These are phyloP conservation scores for Cottus gobio DNA, from an alignment of 2,113 vertebrate genomes.

Conservation along the genomic window DNA sequence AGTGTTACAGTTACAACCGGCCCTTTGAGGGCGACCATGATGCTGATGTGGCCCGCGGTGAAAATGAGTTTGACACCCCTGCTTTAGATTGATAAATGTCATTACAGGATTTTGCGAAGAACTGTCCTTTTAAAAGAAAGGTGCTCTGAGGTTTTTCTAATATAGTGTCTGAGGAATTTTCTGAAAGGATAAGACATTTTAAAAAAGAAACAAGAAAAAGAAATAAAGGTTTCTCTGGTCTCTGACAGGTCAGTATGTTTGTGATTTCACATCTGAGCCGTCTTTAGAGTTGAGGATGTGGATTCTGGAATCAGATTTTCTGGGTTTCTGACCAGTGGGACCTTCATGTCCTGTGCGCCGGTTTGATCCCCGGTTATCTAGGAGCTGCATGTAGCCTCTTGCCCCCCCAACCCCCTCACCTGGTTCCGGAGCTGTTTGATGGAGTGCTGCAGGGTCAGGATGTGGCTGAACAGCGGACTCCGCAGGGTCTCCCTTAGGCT, in stretches of 20 bases:
- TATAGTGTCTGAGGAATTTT: neutral
- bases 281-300: neutral
- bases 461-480: conserved; percentile 93
- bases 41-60: too few species aligned
- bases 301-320: too few species aligned
- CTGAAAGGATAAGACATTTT: neutral
- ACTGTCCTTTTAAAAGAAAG: neutral
- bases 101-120: neutral
- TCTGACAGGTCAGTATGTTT: neutral
- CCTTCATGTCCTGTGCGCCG: too few species aligned
- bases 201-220: neutral
- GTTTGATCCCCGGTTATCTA: neutral
- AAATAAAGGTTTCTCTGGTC: neutral
- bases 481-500: conserved; percentile 85
- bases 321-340: too few species aligned
- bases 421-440: conserved; percentile 93
- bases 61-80: too few species aligned
- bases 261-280: too few species aligned
- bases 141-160: neutral
- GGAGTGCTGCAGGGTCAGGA: conserved; percentile 94
- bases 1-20: too few species aligned
- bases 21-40: too few species aligned
- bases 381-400: neutral
- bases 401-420: conserved; percentile 46
- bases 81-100: too few species aligned